Conservation (phyloP, 2,113 vertebrate species). For the Dasyprocta punctata region DNA sequence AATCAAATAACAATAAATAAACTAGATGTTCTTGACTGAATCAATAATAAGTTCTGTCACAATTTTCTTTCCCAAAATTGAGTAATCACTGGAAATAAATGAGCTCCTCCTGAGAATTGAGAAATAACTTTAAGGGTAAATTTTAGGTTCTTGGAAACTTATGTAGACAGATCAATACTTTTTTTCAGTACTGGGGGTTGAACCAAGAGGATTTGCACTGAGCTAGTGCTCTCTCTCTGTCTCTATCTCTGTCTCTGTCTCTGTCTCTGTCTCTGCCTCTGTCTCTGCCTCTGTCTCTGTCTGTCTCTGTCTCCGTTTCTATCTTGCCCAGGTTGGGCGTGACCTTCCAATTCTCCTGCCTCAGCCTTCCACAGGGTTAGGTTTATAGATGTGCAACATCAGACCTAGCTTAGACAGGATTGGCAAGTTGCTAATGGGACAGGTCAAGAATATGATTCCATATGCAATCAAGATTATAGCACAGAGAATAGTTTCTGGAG, state of each 20-base stretch:
- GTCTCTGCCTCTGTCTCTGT: no score
- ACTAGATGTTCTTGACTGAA: conserved; percentile 46
- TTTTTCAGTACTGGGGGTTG: not conserved
- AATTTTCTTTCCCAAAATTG: conserved; percentile 63
- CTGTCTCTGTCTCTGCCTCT: no score
- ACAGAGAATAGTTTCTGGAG: conserved; percentile 2
- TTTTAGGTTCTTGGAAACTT: conserved; percentile 18
- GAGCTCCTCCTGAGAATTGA: conserved; percentile 35
- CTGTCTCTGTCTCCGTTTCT: no score
- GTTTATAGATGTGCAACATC: not conserved
- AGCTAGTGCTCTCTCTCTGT: not conserved
- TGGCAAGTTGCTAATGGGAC: not conserved
- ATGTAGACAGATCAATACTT: not conserved
- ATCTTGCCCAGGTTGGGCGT: not conserved
- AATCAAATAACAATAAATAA: conserved; percentile 71
- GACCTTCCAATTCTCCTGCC: not conserved
- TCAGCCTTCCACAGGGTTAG: not conserved
- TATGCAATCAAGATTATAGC: not conserved
- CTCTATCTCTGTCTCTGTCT: not conserved
- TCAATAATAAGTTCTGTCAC: conserved; percentile 65
- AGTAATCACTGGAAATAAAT: conserved; percentile 60
- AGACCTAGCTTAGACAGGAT: not conserved
- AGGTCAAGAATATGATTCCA: not conserved
- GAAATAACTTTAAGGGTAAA: conserved; percentile 39
- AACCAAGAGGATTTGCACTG: not conserved